Base-by-base conservation (phyloP, 2,113 vertebrate genomes). In the Climacteris rufus region DNA sequence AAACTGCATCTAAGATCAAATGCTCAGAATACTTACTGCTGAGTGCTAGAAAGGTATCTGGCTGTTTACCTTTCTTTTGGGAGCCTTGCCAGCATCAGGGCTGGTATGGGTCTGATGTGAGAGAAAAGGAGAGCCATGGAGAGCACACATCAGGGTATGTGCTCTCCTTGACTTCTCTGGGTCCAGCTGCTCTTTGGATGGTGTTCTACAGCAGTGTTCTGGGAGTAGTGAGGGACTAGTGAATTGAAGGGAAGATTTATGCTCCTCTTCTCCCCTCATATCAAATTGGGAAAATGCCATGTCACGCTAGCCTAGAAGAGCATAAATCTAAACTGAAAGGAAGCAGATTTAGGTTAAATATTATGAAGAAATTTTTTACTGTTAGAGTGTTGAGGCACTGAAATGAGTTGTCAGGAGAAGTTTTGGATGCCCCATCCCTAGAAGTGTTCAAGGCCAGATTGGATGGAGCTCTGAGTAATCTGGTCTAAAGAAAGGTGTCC, bases 61-160 rank as follows among this genome's bases (percentile, higher is more conserved):
- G 25, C 21, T 86, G 30, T 66, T 86, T 56, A 69, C 28, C 24
- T 92, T 68, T 70, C 18, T 40, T 68, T 53, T 64, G 50, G n/a
- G 57, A 81, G 15, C 9, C 19, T 20, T 28, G 40, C 56, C 68
- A 87, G 17, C 17, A 45, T 49, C 20, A 64, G 7, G 27, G 27
- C 57, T 93, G 35, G 33, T 68, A 18, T 28, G 16, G 24, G 9
- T 87, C 60, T 92, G 33, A 56, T 82, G 33, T 35, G n/a, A 28
- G 19, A n/a, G 35, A 47, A 47, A 52, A 53, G 25, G 8, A 88
- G 39, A 82, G 30, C 19, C 33, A 11, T 6, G 15, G 27, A 42
- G 44, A 68, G 15, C 45, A 13, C 27, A 33, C 0, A 0, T 45
- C 30, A 24, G 49, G 16, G 9, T 27, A 8, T 0, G 0, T 30